Conservation (phyloP, 2,888 invertebrate species). For the Plebejus argus region DNA sequence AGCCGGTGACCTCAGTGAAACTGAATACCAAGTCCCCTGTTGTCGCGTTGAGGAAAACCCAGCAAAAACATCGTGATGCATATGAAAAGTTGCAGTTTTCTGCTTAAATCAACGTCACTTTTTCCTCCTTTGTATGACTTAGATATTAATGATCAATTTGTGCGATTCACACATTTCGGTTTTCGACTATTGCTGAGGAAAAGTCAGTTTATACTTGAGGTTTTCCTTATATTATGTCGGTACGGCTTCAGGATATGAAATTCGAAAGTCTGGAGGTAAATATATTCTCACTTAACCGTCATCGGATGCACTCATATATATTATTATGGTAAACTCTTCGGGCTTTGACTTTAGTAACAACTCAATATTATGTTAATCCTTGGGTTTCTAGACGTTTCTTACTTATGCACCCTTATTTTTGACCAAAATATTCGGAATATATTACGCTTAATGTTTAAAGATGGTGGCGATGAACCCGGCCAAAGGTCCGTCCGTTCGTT, state of each 20-base stretch:
- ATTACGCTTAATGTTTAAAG: slow-evolving; percentile 16
- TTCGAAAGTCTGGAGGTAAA: not conserved
- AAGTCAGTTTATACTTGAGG: slow-evolving; percentile 34
- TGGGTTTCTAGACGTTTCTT: slow-evolving; percentile 35
- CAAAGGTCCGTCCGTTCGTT: slow-evolving; percentile 25
- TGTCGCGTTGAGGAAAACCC: slow-evolving; percentile 16
- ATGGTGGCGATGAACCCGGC: slow-evolving; percentile 23
- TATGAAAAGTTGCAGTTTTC: slow-evolving; percentile 7
- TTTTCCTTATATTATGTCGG: not conserved
- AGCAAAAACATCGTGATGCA: not conserved
- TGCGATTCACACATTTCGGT: not conserved
- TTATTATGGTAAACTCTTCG: not conserved
- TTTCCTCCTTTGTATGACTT: slow-evolving; percentile 12
- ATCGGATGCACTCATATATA: not conserved
- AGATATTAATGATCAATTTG: not conserved
- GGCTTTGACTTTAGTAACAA: not conserved
- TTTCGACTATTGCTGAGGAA: not conserved
- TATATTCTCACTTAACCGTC: not conserved
- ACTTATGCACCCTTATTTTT: slow-evolving; percentile 22
- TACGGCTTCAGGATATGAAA: too few relatives aligned
- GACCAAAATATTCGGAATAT: slow-evolving; percentile 21
- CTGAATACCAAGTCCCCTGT: not conserved
- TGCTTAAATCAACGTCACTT: not conserved
- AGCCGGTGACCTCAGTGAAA: slow-evolving; percentile 21
- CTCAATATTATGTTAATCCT: slow-evolving; percentile 18